These are phyloP conservation scores for Conopomorpha cramerella DNA, from an alignment of 1,140 invertebrate genomes.

Conservation along the genomic window DNA sequence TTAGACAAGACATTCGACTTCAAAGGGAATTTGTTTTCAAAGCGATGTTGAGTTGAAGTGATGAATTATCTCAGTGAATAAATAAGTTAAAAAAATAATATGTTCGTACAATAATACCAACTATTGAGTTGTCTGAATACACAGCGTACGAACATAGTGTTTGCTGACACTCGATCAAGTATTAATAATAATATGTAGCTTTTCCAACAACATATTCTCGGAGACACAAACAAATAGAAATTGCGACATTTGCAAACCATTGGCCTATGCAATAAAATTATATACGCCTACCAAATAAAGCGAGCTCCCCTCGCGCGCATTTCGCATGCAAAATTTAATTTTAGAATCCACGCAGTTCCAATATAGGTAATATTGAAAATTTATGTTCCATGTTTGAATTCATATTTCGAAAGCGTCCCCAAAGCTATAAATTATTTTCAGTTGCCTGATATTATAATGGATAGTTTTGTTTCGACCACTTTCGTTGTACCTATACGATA, in stretches of 20 bases:
- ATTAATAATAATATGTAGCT: no score
- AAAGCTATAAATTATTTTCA: constrained; percentile 31
- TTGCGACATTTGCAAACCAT: constrained; percentile 44
- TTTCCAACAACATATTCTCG: not conserved
- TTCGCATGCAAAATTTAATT: constrained; percentile 59
- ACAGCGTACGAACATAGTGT: no score
- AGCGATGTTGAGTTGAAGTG: no score
- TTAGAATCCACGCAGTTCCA: constrained; percentile 49
- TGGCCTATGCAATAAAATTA: constrained; percentile 59
- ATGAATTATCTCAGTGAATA: no score
- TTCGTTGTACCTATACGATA: constrained; percentile 11
- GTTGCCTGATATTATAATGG: constrained; percentile 11
- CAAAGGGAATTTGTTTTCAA: no score
- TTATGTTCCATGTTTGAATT: constrained; percentile 55
- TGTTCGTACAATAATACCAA: no score
- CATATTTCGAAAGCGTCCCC: constrained; percentile 37
- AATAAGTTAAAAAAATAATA: no score
- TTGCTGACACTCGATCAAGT: no score
- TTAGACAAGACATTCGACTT: no score
- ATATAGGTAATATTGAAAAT: constrained; percentile 59
- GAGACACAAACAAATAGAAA: not conserved
- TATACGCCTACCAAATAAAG: constrained; percentile 59
- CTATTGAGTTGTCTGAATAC: no score
- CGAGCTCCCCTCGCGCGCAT: constrained; percentile 33
- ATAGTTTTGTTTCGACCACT: constrained; percentile 8